Base-by-base conservation (phyloP, 2,113 vertebrate species). In the Hydrochoerus hydrochaeris region DNA sequence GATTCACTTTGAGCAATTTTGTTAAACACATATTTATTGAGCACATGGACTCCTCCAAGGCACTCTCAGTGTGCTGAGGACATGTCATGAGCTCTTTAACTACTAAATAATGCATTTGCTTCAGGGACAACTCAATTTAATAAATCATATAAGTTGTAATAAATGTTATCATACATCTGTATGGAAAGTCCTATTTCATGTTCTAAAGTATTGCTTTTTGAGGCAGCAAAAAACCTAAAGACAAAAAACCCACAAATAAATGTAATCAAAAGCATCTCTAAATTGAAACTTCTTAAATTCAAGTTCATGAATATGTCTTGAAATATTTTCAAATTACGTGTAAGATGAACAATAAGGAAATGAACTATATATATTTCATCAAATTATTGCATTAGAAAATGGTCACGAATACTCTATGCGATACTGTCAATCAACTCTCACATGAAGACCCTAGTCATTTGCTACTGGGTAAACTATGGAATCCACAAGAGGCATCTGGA, bases 61-160 rank as follows among this genome's bases (percentile, higher is more conserved):
- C 1, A 24, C 58, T 28, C 1, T 20, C 63, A 69, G 54, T 94
- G 77, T 85, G 60, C 81, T 94, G 95, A 95, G 60, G 17, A 65
- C 52, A 93, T 24, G 41, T 82, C 90, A 69, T 86, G 94, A 98
- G 84, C 78, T 94, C 93, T 97, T 91, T 80, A 97, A 88, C 69
- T 95, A 65, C 83, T 97, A 95, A 98, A 96, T 97, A 97, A 95
- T 93, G 30, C 63, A 97, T 97, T 96, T 97, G 95, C 94, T 97
- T 96, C 86, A 77, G 85, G 93, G 83, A 5, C 84, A 84, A 94
- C 83, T 97, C 86, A 86, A 8, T 84, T 97, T 82, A 96, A 96
- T 97, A 97, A 97, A 97, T 98, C 91, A 95, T 94, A 86, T 84
- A 88, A 54, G 62, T 71, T 91, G 41, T 41, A 90, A 97, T 97